Conservation (phyloP, 2,888 invertebrate genomes). For the Synanthedon andrenaeformis region DNA sequence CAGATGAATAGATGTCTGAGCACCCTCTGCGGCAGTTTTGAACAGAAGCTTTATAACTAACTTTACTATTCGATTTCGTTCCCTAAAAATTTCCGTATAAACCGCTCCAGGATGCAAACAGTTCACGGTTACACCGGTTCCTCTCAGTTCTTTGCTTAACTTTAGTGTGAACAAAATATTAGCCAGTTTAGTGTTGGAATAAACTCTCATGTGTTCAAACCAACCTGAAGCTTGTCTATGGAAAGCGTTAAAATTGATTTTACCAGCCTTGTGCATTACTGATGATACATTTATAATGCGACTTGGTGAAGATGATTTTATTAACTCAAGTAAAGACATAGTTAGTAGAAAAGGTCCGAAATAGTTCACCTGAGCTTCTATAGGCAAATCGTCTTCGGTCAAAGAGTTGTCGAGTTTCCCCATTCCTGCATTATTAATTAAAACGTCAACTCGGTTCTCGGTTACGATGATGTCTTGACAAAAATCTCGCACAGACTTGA, state of each 20-base stretch:
- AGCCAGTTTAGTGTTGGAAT: conserved; percentile 81
- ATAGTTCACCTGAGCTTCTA: conserved; percentile 89
- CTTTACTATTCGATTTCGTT: conserved; percentile 71
- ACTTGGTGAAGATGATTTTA: conserved; percentile 77
- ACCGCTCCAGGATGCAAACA: conserved; percentile 86
- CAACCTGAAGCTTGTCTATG: conserved; percentile 73
- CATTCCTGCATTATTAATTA: conserved; percentile 89
- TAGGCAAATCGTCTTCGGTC: conserved; percentile 83
- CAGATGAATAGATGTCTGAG: conserved; percentile 78
- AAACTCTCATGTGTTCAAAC: conserved; percentile 49
- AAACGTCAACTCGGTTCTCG: conserved; percentile 77
- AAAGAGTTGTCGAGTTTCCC: conserved; percentile 72
- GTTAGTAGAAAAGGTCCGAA: conserved; percentile 91
- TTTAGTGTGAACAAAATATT: conserved; percentile 79
- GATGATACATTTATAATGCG: conserved; percentile 84
- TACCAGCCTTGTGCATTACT: conserved; percentile 75
- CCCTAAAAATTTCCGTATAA: conserved; percentile 80
- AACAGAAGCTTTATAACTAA: conserved; percentile 72
- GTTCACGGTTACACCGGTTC: conserved; percentile 78
- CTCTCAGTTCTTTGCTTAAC: conserved; percentile 71
- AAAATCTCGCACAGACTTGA: conserved; percentile 81
- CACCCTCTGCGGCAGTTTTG: conserved; percentile 78
- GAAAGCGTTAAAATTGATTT: conserved; percentile 74
- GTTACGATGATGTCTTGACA: conserved; percentile 77
- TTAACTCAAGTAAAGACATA: conserved; percentile 80